These are phyloP conservation scores for Formica aserva DNA, from an alignment of 2,888 invertebrate genomes.

Conservation along the genomic window DNA sequence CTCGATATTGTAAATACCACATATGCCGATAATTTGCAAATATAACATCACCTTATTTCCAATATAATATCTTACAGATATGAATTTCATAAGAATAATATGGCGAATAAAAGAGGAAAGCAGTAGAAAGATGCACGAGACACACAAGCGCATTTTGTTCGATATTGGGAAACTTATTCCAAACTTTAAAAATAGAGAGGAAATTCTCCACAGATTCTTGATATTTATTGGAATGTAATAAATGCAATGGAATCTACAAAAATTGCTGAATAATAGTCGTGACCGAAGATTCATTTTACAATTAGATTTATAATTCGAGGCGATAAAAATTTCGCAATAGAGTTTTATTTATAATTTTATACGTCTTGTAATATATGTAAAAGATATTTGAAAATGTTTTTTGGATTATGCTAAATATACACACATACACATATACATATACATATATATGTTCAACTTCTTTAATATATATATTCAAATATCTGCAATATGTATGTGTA, in stretches of 20 bases:
- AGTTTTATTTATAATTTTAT: background rate
- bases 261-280: background rate
- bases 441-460: too few relatives aligned
- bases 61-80: background rate
- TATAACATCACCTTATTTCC: background rate
- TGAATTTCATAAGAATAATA: background rate
- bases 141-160: background rate
- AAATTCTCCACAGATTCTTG: background rate
- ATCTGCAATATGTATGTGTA: too few relatives aligned
- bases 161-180: constrained; percentile 13
- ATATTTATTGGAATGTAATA: background rate
- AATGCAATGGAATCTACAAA: background rate
- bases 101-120: background rate
- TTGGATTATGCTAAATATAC: background rate
- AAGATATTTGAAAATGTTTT: background rate
- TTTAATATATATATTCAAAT: too few relatives aligned
- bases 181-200: background rate
- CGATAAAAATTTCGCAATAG: background rate
- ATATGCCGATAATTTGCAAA: background rate
- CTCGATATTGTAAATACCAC: constrained; percentile 47
- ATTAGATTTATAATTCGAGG: background rate
- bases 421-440: background rate
- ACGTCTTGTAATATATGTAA: background rate
- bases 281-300: background rate
- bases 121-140: background rate